These are phyloP conservation scores for Pandion haliaetus DNA, from an alignment of 2,113 vertebrate species.

Conservation along the genomic window DNA sequence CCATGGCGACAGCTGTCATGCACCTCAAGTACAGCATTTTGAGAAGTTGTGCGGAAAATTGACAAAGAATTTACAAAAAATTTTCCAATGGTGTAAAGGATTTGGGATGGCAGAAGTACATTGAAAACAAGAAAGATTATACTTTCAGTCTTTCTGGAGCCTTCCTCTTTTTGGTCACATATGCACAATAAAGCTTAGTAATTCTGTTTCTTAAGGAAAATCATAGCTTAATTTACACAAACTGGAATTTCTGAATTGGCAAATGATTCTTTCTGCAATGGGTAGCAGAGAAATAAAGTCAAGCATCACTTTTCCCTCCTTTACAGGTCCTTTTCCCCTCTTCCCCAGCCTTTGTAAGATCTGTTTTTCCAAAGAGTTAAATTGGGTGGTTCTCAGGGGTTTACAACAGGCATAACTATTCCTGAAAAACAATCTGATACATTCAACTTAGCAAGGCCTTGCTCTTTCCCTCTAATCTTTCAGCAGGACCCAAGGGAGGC, in stretches of 20 bases:
- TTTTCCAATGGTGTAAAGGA: not conserved
- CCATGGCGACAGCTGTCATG: accelerated
- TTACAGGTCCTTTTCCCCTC: not conserved
- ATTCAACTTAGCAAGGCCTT: conserved; percentile 92
- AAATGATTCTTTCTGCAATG: not conserved
- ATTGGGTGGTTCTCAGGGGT: conserved; percentile 71
- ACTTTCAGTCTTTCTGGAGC: not conserved
- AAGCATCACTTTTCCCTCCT: not conserved
- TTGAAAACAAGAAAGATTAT: not conserved
- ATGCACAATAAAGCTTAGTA: accelerated
- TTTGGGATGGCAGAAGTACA: not conserved
- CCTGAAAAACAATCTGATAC: conserved; percentile 97
- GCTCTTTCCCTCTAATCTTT: conserved; percentile 97
- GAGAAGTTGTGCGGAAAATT: accelerated
- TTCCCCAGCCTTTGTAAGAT: not conserved
- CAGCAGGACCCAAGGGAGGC: conserved; percentile 97
- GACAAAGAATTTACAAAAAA: not conserved
- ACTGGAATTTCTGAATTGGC: not conserved
- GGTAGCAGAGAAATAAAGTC: not conserved
- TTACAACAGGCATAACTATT: conserved; percentile 76
- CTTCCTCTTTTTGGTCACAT: not conserved
- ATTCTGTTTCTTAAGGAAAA: not conserved
- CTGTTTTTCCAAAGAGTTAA: conserved; percentile 76
- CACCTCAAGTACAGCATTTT: accelerated
- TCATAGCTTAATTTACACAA: not conserved